Conservation (phyloP, 2,113 vertebrate species). For the Cardinalis cardinalis region DNA sequence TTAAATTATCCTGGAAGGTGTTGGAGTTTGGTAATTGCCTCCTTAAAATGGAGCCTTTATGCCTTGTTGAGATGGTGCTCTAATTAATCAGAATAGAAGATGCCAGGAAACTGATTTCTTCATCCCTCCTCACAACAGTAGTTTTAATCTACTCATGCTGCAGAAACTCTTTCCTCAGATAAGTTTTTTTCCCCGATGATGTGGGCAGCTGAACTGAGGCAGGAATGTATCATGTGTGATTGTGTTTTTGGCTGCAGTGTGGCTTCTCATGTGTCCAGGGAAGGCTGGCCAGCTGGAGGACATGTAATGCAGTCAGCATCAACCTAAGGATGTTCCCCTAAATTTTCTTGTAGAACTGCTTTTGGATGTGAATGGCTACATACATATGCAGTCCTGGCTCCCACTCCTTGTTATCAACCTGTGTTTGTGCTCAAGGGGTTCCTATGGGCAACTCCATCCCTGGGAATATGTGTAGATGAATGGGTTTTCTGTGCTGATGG, state of each 20-base stretch:
- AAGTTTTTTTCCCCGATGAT: not conserved
- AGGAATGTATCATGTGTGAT: not conserved
- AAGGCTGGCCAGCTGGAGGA: not conserved
- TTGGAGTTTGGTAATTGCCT: not conserved
- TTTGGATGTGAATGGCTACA: not conserved
- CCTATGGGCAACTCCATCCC: not conserved
- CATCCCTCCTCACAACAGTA: not conserved
- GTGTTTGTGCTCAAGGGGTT: not conserved
- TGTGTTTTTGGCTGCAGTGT: not conserved
- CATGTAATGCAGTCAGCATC: not conserved
- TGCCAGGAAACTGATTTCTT: not conserved
- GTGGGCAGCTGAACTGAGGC: not conserved
- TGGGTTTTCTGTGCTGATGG: not conserved
- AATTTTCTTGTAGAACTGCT: not conserved
- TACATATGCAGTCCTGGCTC: not conserved
- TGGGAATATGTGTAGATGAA: not conserved
- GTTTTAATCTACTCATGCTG: not conserved
- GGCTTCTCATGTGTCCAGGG: accelerated
- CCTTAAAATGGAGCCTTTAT: not conserved
- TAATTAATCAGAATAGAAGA: not conserved
- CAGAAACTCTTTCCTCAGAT: not conserved
- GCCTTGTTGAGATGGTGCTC: not conserved
- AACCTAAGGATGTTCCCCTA: not conserved
- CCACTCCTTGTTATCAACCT: not conserved
- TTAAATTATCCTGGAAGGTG: not conserved